Evolutionary conservation across 2,113 vertebrate species (phyloP).

Genomic region (Anas platyrhynchos): DNA sequence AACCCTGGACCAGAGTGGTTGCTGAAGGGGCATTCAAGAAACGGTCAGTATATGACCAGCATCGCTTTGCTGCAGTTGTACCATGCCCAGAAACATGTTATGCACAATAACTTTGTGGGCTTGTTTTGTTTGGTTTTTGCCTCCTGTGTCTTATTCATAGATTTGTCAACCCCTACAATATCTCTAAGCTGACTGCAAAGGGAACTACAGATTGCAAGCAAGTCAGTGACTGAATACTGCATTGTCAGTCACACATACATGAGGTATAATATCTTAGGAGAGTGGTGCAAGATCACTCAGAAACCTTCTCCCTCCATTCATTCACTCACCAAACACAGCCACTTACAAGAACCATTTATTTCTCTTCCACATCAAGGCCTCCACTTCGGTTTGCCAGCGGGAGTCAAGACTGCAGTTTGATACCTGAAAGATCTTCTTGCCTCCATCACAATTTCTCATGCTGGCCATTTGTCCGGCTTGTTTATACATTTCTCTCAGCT

Average conservation of each 20-base stretch:
- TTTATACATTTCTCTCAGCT: constrained; percentile 11
- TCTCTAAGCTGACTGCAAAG: not conserved
- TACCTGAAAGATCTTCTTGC: not conserved
- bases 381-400: not conserved
- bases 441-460: not conserved
- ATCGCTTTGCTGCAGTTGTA: not conserved
- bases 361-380: not conserved
- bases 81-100: not conserved
- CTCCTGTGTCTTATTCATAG: not conserved
- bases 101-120: accelerated
- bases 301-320: not conserved
- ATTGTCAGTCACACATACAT: not conserved
- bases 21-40: not conserved
- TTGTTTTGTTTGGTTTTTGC: not conserved
- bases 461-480: not conserved
- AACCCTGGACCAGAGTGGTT: not conserved
- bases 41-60: accelerated
- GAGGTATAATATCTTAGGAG: not conserved
- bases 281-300: not conserved
- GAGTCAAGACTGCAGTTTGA: not conserved
- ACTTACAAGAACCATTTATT: not conserved
- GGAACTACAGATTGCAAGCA: too few species aligned
- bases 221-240: not conserved
- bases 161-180: not conserved
- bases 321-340: not conserved